Base-by-base conservation (phyloP, 2,888 invertebrate genomes). In the Macaria notata region DNA sequence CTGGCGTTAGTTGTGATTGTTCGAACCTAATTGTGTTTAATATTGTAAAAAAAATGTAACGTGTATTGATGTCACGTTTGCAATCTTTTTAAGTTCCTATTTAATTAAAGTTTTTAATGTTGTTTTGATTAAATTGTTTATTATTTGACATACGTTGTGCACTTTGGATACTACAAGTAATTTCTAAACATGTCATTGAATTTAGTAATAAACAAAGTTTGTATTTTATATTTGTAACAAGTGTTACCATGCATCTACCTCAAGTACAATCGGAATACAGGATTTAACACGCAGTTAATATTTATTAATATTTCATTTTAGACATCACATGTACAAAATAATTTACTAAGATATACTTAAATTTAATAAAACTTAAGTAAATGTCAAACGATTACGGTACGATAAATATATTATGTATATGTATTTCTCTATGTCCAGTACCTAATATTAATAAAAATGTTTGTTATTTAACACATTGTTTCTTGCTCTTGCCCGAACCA, bases 381-480 rank as follows among this genome's bases (percentile, higher is more conserved):
- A 79, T 83, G 83, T 86, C 83, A 83, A 81, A 83, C 82, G 76
- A 79, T 81, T 84, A 80, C 82, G 81, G 76, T 85, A 86, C 78
- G 74, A 85, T 74, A 64, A 83, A 81, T 84, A 84, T 73, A 63
- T 62, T 63, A 72, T 84, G 86, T 84, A 88, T 87, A 88, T 87
- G 88, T 90, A 88, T 88, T 88, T 86, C 86, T 88, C 83, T 86
- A 88, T 91, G 89, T 90, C 89, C 88, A 86, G 83, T 88, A 88
- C 84, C 86, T 88, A 84, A 75, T 86, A 90, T 85, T 83, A 83
- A 80, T 85, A 88, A 89, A 88, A 89, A 91, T 91, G 89, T 88
- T 91, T 91, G 91, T 91, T 91, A 91, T 89, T 85, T 81, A 86
- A 55, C 56, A 57, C 57, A 19, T 55, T 51, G 41, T 66, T 67